Base-by-base conservation (phyloP, 1,140 invertebrate species). In the Maniola jurtina region DNA sequence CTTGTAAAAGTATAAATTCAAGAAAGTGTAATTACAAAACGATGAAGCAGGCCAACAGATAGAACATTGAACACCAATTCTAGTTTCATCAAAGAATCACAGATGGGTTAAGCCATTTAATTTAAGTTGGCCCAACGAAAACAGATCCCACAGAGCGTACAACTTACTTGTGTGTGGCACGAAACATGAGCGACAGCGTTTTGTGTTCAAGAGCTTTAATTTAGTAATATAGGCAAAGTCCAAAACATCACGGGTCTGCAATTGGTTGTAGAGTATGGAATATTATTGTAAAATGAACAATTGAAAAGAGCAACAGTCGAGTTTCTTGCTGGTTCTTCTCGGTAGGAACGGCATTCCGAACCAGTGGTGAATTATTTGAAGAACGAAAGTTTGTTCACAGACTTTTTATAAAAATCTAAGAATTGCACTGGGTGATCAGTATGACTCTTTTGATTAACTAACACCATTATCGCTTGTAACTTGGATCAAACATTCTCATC, bases 101-200 rank as follows among this genome's bases (percentile, higher is more conserved):
- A 73, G 72, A 68, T 58, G 76, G 72, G 77, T 77, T 77, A 77
- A 83, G 80, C 75, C 81, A 80, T 80, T 80, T 81, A 83, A 83
- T 84, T 84, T 83, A 84, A 83, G 76, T 86, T 83, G 67, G 75
- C 79, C 76, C 77, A 80, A 78, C 72, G 78, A 86, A 85, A 83
- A 82, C 78, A 84, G 76, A 83, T 81, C 79, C 77, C 70, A 45
- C 71, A 65, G 61, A 61, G 50, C 65, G 61, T 71, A 55, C 52
- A 34, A 34, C 16, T 52, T 25, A 48, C 47, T n/a, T n/a, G 47
- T 62, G 45, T 60, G 36, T 47, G 64, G 61, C 8, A 11, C 45
- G 73, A 75, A 66, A 15, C 7, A 75, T 55, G 69, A 60, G 64
- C 11, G 54, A 16, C 2, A 58, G 55, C 54, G 59, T 33, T 61